These are phyloP conservation scores for Drosophila pandora DNA, from an alignment of 1,140 invertebrate genomes.

Conservation along the genomic window DNA sequence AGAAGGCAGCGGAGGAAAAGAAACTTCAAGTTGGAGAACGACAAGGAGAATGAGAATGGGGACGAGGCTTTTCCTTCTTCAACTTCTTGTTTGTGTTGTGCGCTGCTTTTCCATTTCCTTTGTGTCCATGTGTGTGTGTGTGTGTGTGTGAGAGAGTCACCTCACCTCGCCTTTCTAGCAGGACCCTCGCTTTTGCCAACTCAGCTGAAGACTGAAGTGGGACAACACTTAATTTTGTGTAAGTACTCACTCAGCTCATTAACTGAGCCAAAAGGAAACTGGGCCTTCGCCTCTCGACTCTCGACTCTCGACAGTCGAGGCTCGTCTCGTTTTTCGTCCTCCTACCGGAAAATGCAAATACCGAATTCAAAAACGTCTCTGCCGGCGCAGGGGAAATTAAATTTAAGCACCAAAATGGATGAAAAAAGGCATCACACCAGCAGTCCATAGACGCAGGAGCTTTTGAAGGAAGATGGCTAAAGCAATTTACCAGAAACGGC, in stretches of 20 bases:
- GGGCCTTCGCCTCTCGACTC: constrained; percentile 14
- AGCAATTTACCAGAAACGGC: constrained; percentile 39
- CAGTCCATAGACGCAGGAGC: constrained; percentile 13
- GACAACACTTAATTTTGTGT: constrained; percentile 83
- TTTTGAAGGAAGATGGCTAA: constrained; percentile 36
- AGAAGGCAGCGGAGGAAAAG: constrained; percentile 14
- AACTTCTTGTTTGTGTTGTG: constrained; percentile 73
- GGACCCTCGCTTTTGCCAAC: constrained; percentile 53
- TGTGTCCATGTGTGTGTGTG: constrained; percentile 53
- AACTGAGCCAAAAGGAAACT: constrained; percentile 68
- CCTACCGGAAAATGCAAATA: constrained; percentile 53
- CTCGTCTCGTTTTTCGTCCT: constrained; percentile 5
- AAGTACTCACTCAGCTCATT: constrained; percentile 82
- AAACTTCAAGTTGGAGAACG: constrained; percentile 35
- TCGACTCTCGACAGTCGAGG: neutral
- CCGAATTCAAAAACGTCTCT: constrained; percentile 49
- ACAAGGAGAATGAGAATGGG: constrained; percentile 40
- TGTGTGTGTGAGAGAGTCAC: constrained; percentile 22
- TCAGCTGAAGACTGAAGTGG: constrained; percentile 74
- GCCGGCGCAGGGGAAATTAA: constrained; percentile 66
- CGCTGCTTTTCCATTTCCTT: constrained; percentile 75
- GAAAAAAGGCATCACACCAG: constrained; percentile 16
- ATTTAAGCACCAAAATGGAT: constrained; percentile 55
- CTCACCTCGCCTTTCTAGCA: neutral
- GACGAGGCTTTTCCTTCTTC: constrained; percentile 69